Evolutionary conservation across 2,113 vertebrate species (phyloP), one percentile per base, ranked within the genome.

Genomic region (Cardinalis cardinalis): DNA sequence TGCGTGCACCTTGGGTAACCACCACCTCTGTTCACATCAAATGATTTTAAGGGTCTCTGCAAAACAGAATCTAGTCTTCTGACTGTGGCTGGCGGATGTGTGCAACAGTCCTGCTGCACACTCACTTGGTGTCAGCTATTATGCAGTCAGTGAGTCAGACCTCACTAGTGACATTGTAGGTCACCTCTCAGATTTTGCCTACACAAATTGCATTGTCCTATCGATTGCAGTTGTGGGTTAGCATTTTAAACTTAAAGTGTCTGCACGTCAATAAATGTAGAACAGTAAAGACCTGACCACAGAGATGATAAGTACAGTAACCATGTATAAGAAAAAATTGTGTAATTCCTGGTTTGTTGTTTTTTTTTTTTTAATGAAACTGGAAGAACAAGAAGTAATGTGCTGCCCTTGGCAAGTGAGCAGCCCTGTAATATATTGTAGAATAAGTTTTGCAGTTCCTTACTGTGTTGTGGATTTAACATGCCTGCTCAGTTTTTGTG

Each of bases 371-470:
- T 20, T 4, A 14, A 32, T 53, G 60, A 26, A 46, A n/a, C n/a
- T 49, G 26, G 55, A 66, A 34, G 28, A 72, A 8, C 16, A 21
- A 48, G 28, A 38, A 46, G 41, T 7, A 18, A 15, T 52, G 12
- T 0, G 0, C 28, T 84, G 36, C 23, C 52, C 23, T 76, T 0
- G 0, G n/a, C 29, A 60, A 71, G 14, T 5, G n/a, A 77, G 69
- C 56, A 53, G 51, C 58, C 16, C 1, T 71, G 63, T 32, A 24
- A 10, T 89, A 9, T 87, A 32, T 2, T 60, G 51, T 55, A 32
- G 55, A 55, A 14, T 49, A 73, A 31, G 14, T 76, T 82, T 70
- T 73, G n/a, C 61, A 59, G n/a, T 44, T 75, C 43, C 16, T 61
- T 55, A 31, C 18, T 3, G 3, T 38, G 36, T 49, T 31, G 40